These are phyloP conservation scores for Sebastes melanostomus DNA, from an alignment of 2,797 vertebrate genomes.

Conservation along the genomic window DNA sequence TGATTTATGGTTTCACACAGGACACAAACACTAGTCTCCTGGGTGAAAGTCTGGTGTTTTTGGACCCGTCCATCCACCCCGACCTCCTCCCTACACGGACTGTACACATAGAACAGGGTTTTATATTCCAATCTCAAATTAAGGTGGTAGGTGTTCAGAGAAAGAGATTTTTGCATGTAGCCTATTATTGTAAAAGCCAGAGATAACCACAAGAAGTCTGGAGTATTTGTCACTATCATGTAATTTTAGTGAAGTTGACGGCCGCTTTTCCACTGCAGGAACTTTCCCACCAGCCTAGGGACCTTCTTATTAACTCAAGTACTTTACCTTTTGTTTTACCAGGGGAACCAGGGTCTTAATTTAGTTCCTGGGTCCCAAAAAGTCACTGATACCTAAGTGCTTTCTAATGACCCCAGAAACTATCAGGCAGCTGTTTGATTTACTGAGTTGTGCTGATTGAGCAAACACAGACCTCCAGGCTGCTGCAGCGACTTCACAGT, in stretches of 20 bases:
- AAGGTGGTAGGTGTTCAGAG: no score
- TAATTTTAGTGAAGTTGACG: not conserved
- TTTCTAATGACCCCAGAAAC: not conserved
- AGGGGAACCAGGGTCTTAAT: not conserved
- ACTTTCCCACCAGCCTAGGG: not conserved
- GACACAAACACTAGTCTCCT: no score
- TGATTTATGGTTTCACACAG: no score
- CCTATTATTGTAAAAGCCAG: no score
- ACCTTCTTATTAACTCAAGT: not conserved
- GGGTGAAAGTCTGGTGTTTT: no score
- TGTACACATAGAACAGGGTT: no score
- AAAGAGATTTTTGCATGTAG: no score
- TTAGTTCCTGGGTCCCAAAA: not conserved
- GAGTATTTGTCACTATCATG: not conserved
- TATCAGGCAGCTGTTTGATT: slow-evolving; percentile 13
- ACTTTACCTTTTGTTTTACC: not conserved
- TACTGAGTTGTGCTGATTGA: slow-evolving; percentile 13
- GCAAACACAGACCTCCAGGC: slow-evolving; percentile 11
- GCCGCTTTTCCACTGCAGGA: not conserved
- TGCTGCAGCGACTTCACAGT: slow-evolving; percentile 5
- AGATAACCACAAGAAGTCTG: no score
- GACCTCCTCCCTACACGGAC: no score
- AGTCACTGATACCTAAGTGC: not conserved
- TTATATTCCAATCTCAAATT: no score
- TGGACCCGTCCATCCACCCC: no score